These are phyloP conservation scores for Caenorhabditis zanzibari DNA, from an alignment of 2,888 invertebrate species.

Conservation along the genomic window DNA sequence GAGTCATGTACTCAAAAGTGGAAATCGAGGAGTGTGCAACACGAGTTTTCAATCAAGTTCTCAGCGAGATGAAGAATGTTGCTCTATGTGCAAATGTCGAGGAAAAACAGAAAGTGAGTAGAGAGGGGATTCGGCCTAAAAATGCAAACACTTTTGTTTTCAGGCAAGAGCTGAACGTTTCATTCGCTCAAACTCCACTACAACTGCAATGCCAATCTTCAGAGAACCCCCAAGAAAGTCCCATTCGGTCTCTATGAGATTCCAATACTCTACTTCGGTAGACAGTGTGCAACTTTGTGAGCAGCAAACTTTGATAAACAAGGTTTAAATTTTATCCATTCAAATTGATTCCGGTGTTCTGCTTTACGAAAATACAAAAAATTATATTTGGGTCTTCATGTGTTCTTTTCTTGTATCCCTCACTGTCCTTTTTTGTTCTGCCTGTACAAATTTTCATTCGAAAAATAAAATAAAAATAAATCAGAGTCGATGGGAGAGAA, in stretches of 20 bases:
- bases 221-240: slow-evolving; percentile 63
- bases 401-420: neutral
- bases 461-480: neutral
- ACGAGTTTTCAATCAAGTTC: slow-evolving; percentile 80
- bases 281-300: slow-evolving; percentile 54
- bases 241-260: slow-evolving; percentile 62
- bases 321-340: slow-evolving; percentile 27
- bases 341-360: neutral
- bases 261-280: slow-evolving; percentile 62
- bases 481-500: neutral
- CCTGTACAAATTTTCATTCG: neutral
- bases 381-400: slow-evolving; percentile 86
- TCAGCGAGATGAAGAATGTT: slow-evolving; percentile 80
- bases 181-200: slow-evolving; percentile 52
- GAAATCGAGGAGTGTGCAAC: slow-evolving; percentile 74
- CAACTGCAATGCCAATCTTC: slow-evolving; percentile 31
- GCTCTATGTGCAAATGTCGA: slow-evolving; percentile 76
- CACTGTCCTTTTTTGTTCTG: slow-evolving; percentile 5
- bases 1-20: slow-evolving; percentile 23
- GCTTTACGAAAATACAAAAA: slow-evolving; percentile 31
- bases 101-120: slow-evolving; percentile 54
- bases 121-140: too few species aligned
- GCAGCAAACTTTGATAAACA: slow-evolving; percentile 42
- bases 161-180: slow-evolving; percentile 54
- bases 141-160: too few species aligned